Percentiles rank a stretch among this genome's conserved stretches.
Conservation (phyloP, 2,797 vertebrate species). For the Staurois parvus region DNA sequence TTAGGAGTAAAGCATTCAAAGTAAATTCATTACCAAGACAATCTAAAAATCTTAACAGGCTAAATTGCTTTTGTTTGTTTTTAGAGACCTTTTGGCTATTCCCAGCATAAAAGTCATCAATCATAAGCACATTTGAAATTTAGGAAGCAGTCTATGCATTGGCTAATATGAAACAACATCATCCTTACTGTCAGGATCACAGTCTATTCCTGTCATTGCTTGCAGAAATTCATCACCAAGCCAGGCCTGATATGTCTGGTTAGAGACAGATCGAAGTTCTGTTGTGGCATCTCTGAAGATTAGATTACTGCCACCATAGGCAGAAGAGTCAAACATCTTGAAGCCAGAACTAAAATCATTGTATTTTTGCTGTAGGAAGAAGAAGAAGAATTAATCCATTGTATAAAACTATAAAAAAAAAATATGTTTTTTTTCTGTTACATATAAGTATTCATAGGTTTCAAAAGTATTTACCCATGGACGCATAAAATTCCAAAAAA, state of each 20-base stretch:
- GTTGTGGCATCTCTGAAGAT: slow-evolving; percentile 86
- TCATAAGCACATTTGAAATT: too few relatives aligned
- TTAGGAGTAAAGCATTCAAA: too few relatives aligned
- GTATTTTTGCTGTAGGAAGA: slow-evolving; percentile 75
- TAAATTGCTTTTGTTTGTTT: too few relatives aligned
- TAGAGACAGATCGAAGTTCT: slow-evolving; percentile 76
- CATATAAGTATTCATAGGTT: too few relatives aligned
- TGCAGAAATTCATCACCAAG: slow-evolving; percentile 82
- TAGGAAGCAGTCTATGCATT: neutral
- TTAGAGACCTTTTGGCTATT: neutral
- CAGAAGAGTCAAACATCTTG: slow-evolving; percentile 83
- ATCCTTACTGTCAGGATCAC: slow-evolving; percentile 79
- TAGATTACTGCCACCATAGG: slow-evolving; percentile 76
- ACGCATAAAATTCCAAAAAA: neutral
- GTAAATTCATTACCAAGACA: too few relatives aligned
- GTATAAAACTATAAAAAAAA: neutral
- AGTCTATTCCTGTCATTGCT: slow-evolving; percentile 84
- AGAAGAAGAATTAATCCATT: neutral
- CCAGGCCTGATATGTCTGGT: slow-evolving; percentile 83
- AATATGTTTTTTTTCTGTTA: neutral
- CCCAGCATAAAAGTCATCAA: neutral
- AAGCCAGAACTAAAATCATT: slow-evolving; percentile 73
- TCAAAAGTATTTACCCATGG: neutral
- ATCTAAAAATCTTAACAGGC: too few relatives aligned
- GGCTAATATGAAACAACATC: neutral